Evolutionary conservation across 2,113 vertebrate species (phyloP).

Genomic region (Leptosomus discolor): DNA sequence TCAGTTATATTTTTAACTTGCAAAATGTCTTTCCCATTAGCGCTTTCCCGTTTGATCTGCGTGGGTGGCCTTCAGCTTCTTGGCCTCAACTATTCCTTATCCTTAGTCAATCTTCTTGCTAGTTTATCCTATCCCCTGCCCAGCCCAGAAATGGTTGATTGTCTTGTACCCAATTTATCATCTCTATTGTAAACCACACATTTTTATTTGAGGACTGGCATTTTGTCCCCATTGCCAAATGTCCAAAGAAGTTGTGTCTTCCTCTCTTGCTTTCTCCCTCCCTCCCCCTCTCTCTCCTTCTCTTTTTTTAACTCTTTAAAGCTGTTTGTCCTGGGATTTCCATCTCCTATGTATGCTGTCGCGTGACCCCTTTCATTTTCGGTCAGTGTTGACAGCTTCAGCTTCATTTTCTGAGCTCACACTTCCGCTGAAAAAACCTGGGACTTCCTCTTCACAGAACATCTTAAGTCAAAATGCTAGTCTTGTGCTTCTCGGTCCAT

Average conservation of each 20-base stretch:
- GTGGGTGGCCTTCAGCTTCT: conserved; percentile 41
- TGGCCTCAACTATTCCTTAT: not conserved
- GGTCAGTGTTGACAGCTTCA: not conserved
- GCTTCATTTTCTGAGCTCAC: not conserved
- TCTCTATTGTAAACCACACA: not conserved
- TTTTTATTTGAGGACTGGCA: not conserved
- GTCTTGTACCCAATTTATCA: not conserved
- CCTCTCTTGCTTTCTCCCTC: not conserved
- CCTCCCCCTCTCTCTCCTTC: not conserved
- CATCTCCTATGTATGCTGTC: fast-evolving
- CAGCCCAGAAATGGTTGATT: not conserved
- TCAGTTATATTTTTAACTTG: not conserved
- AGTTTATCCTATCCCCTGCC: not conserved
- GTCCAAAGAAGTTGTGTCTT: not conserved
- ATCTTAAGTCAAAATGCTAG: not conserved
- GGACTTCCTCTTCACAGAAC: not conserved
- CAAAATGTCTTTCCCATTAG: conserved; percentile 52
- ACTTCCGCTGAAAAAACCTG: not conserved
- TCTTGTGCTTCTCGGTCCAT: not conserved
- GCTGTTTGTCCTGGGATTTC: not conserved
- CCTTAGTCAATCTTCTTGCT: not conserved
- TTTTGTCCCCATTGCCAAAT: not conserved
- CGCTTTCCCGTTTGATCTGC: conserved; percentile 5
- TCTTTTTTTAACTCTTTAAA: not conserved
- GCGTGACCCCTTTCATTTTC: not conserved